These are phyloP conservation scores for Meteorus colon DNA, from an alignment of 2,888 invertebrate genomes.

Conservation along the genomic window DNA sequence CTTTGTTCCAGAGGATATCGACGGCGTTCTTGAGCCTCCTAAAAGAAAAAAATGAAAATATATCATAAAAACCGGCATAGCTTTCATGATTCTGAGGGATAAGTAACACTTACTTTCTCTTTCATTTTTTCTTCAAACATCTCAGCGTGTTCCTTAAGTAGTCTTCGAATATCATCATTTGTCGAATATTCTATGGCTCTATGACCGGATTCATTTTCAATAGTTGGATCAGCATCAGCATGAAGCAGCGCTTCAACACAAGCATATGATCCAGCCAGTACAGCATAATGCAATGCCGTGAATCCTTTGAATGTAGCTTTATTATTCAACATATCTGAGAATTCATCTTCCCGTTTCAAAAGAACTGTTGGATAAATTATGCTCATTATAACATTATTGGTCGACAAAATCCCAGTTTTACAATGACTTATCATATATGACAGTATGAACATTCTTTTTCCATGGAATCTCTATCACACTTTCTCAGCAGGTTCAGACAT, in stretches of 20 bases:
- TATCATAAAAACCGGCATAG: too few species aligned
- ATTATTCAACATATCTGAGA: slow-evolving; percentile 81
- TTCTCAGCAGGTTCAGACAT: too few species aligned
- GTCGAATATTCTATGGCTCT: slow-evolving; percentile 83
- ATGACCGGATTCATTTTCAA: slow-evolving; percentile 86
- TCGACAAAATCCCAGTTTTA: not conserved
- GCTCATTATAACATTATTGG: too few species aligned
- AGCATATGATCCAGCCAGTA: slow-evolving; percentile 81
- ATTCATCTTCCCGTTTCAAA: slow-evolving; percentile 86
- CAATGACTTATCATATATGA: not conserved
- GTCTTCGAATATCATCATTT: slow-evolving; percentile 78
- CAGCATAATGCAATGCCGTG: slow-evolving; percentile 93
- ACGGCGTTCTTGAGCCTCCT: slow-evolving; percentile 86
- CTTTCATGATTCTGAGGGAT: not conserved
- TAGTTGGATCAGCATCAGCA: slow-evolving; percentile 83
- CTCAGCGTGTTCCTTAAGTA: slow-evolving; percentile 76
- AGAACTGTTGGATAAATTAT: slow-evolving; percentile 72
- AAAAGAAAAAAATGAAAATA: slow-evolving; percentile 37
- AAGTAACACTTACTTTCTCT: slow-evolving; percentile 61
- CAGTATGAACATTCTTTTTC: too few species aligned
- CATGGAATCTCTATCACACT: too few species aligned
- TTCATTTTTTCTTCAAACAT: slow-evolving; percentile 67
- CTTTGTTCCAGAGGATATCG: slow-evolving; percentile 89
- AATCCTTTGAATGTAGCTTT: slow-evolving; percentile 88
- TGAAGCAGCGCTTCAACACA: slow-evolving; percentile 81